Base-by-base conservation (phyloP, 2,797 vertebrate species). In the Dendrocincla fuliginosa region DNA sequence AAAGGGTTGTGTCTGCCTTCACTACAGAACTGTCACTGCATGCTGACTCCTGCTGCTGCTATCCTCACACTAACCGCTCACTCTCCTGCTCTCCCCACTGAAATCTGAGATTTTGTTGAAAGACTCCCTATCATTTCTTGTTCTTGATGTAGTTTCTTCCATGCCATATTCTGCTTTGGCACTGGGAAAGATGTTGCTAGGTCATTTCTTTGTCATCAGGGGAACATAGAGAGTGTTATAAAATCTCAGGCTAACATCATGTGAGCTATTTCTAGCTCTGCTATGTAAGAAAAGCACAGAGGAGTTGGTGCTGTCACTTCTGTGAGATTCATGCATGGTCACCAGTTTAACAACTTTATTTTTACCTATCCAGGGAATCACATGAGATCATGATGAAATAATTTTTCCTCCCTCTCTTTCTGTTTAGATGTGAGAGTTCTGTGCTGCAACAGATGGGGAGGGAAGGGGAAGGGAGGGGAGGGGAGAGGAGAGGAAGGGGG, bases 301-400 rank as follows among this genome's bases (percentile, higher is more conserved):
- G 69, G 70, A 90, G 56, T 50, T 78, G 42, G 33, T 88, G 57
- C 81, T 96, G 92, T 89, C 63, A 61, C 24, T 89, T 93, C 67
- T 84, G 56, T 83, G 65, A 91, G 56, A 86, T 94, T 87, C 67
- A 73, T 63, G 73, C 84, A 87, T 33, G 61, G 86, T 94, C 89
- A 92, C 93, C 83, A 73, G 83, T 68, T 95, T 94, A 93, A 90
- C 92, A 93, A 73, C 69, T 95, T 96, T 92, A 96, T 96, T 94
- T 96, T 88, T 92, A 89, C 79, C 69, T 68, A 65, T 70, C 33
- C 23, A 75, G 59, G 69, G 82, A 79, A 86, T 94, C 83, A 91
- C 63, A 89, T 68, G 90, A 81, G 83, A 87, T 67, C 64, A 52
- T 44, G 44, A 91, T 75, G 20, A 87, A 88, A 84, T 61, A 0